Conservation (phyloP, 2,113 vertebrate genomes). For the Chloropsis hardwickii region DNA sequence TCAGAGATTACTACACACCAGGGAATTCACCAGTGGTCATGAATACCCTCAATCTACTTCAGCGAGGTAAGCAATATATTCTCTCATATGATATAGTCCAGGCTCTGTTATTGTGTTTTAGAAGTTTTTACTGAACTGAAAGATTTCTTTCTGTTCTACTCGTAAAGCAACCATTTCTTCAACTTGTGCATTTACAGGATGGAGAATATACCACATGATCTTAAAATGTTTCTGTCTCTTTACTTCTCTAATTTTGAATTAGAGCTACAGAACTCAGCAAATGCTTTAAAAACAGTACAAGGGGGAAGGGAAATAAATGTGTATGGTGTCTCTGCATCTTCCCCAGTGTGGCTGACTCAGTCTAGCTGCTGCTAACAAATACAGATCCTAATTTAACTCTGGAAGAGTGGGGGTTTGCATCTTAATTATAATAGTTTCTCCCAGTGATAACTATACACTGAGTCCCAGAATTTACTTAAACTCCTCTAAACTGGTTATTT, state of each 20-base stretch:
- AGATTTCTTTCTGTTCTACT: background rate
- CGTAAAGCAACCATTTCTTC: background rate
- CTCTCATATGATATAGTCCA: background rate
- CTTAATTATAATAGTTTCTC: background rate
- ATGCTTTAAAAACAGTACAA: background rate
- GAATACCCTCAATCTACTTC: constrained; percentile 46
- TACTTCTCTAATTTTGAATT: background rate
- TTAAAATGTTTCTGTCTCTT: background rate
- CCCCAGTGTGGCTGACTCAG: background rate
- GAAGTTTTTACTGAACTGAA: background rate
- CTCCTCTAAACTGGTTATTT: constrained; percentile 4
- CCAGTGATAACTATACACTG: background rate
- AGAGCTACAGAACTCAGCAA: background rate
- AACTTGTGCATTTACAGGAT: background rate
- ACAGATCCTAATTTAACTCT: constrained; percentile 6
- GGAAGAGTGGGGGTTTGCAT: background rate
- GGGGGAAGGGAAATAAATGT: background rate
- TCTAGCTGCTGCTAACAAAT: constrained; percentile 13
- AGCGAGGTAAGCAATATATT: background rate
- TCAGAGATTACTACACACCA: constrained; percentile 7
- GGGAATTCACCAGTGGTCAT: constrained; percentile 37
- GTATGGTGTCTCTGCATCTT: background rate
- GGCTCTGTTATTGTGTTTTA: background rate
- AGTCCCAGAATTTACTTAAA: background rate
- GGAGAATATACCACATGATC: background rate